These are phyloP conservation scores for Thaleichthys pacificus DNA, from an alignment of 2,797 vertebrate species.

Conservation along the genomic window DNA sequence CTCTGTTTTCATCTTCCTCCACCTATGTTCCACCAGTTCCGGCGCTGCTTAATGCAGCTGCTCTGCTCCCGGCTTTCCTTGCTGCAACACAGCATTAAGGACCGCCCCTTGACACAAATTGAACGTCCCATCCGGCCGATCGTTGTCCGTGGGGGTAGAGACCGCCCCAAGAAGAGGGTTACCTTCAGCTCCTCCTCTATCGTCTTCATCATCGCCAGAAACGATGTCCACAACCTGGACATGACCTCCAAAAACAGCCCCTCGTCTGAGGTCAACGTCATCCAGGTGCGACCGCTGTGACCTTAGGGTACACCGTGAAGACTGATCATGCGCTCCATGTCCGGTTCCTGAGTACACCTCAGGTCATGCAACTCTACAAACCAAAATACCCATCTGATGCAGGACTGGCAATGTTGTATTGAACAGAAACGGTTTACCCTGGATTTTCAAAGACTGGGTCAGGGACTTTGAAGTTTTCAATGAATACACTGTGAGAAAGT, in stretches of 20 bases:
- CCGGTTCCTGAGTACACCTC: conserved; percentile 44
- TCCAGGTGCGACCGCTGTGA: conserved; percentile 86
- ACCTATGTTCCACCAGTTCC: conserved; percentile 82
- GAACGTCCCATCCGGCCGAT: conserved; percentile 82
- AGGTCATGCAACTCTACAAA: conserved; percentile 44
- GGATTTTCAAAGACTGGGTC: conserved; percentile 15
- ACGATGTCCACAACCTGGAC: conserved; percentile 77
- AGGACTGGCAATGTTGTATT: conserved; percentile 5
- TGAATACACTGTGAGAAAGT: conserved; percentile 32
- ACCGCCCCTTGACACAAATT: conserved; percentile 67
- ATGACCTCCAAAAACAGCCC: conserved; percentile 59
- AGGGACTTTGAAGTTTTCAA: conserved; percentile 21
- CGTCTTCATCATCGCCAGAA: conserved; percentile 89
- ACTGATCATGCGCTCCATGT: conserved; percentile 15
- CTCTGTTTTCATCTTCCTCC: neutral
- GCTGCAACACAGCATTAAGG: conserved; percentile 76
- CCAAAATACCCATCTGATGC: conserved; percentile 54
- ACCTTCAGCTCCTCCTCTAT: conserved; percentile 92
- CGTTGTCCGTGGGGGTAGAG: conserved; percentile 71
- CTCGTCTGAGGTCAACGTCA: conserved; percentile 72
- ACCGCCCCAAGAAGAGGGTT: conserved; percentile 90
- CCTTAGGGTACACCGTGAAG: neutral
- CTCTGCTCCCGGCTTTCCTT: conserved; percentile 81
- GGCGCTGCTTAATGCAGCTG: conserved; percentile 83
- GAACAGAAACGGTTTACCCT: conserved; percentile 8